These are phyloP conservation scores for Cottus gobio DNA, from an alignment of 2,113 vertebrate genomes.

Conservation along the genomic window DNA sequence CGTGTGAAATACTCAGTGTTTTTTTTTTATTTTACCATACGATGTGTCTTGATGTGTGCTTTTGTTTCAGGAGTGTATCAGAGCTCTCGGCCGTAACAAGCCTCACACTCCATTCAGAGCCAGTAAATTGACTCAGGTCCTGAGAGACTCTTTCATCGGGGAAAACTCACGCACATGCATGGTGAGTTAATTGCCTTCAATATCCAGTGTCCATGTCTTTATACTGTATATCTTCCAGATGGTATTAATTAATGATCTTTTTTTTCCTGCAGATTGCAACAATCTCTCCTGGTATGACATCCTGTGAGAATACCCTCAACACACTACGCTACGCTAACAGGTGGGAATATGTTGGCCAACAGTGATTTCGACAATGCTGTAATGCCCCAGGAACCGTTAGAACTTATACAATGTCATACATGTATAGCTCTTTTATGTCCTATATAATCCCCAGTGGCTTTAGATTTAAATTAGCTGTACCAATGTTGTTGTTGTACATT, in stretches of 20 bases:
- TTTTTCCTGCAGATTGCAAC: constrained; percentile 89
- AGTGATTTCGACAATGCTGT: neutral
- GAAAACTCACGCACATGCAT: constrained; percentile 99
- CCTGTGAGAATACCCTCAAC: constrained; percentile 98
- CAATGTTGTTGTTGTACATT: neutral
- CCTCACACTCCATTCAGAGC: constrained; percentile 98
- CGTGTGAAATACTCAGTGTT: neutral
- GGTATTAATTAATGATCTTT: neutral
- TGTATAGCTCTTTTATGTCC: constrained; percentile 6
- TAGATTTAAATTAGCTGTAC: constrained; percentile 6
- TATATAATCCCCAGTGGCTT: neutral
- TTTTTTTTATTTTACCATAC: neutral
- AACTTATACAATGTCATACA: neutral
- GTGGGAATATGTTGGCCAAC: constrained; percentile 77
- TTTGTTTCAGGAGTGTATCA: constrained; percentile 92
- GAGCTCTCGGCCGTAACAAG: constrained; percentile 97
- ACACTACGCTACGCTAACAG: constrained; percentile 98
- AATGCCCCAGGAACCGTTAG: neutral
- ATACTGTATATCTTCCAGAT: neutral
- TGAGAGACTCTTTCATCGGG: constrained; percentile 98
- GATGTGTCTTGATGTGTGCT: neutral
- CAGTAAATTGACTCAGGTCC: constrained; percentile 99
- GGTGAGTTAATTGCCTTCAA: constrained; percentile 81
- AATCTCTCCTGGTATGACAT: constrained; percentile 98
- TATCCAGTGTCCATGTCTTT: neutral